Evolutionary conservation across 2,888 invertebrate species (phyloP).

Genomic region (Malachius bipustulatus): DNA sequence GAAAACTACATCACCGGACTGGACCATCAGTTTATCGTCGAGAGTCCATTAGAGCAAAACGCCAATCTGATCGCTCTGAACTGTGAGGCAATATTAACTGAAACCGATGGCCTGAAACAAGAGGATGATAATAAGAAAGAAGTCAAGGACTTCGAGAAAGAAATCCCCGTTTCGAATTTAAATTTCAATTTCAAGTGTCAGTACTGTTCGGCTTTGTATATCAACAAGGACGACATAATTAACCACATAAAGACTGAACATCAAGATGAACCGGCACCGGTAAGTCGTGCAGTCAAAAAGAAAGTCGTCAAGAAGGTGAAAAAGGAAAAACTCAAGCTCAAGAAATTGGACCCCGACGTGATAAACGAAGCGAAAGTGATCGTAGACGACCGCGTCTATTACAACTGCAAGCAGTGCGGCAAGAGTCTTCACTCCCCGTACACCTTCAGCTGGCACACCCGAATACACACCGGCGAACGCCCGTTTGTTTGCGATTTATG

Average conservation of each 20-base stretch:
- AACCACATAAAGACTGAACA: conserved; percentile 26
- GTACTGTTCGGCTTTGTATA: conserved; percentile 26
- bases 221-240: conserved; percentile 24
- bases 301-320: conserved; percentile 13
- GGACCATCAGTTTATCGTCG: conserved; percentile 13
- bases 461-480: conserved; percentile 54
- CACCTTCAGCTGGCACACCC: conserved; percentile 48
- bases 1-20: conserved; percentile 13
- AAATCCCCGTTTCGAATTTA: too few species aligned
- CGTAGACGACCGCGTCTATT: conserved; percentile 43
- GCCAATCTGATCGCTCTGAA: conserved; percentile 7
- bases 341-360: conserved; percentile 35
- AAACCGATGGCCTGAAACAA: too few species aligned
- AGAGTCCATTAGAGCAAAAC: conserved; percentile 12
- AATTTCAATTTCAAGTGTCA: conserved; percentile 24
- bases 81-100: conserved; percentile 5
- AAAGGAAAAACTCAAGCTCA: conserved; percentile 23
- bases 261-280: conserved; percentile 15
- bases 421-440: conserved; percentile 49
- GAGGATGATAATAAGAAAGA: too few species aligned
- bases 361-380: conserved; percentile 34
- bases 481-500: conserved; percentile 55
- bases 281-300: not conserved
- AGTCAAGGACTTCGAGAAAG: too few species aligned
- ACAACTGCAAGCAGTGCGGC: conserved; percentile 46